Percentiles rank a stretch among this genome's conserved stretches.
Evolutionary conservation across 2,888 invertebrate genomes (phyloP).

Genomic region (Cephus sareptanus): DNA sequence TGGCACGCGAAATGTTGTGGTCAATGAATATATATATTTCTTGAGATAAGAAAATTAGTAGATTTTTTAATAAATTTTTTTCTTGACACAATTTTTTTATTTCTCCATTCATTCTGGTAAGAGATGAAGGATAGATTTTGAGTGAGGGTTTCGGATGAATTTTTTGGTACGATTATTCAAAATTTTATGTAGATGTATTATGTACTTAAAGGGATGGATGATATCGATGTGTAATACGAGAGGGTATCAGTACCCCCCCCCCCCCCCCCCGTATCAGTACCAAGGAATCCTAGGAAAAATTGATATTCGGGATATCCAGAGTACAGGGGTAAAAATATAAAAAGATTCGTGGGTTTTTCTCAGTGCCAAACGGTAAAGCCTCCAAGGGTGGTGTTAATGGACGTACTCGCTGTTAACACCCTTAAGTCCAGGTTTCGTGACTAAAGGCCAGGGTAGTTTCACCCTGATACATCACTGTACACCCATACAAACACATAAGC

Average conservation of each 20-base stretch:
- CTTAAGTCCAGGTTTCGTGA: conserved; percentile 32
- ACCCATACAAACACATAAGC: background rate
- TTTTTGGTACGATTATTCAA: background rate
- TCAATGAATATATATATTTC: background rate
- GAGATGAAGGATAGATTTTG: background rate
- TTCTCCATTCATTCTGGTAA: background rate
- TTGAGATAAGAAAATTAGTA: background rate
- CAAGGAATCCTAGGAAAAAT: conserved; percentile 5
- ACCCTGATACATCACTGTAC: background rate
- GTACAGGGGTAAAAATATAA: background rate
- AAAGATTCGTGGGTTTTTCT: conserved; percentile 14
- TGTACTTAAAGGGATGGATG: background rate
- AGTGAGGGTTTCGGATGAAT: background rate
- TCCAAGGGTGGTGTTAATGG: conserved; percentile 62
- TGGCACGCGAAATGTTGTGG: conserved; percentile 50
- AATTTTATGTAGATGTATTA: background rate
- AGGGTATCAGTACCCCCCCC: too few relatives aligned
- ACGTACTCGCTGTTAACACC: conserved; percentile 66
- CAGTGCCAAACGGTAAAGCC: background rate
- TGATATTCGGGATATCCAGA: background rate
- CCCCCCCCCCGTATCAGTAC: background rate
- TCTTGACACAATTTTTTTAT: too few relatives aligned
- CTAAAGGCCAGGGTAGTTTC: background rate
- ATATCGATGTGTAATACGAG: background rate
- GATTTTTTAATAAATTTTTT: background rate